phyloP scores from a whole-genome alignment of 2,113 vertebrate species.

The Montifringilla adamsi region DNA sequence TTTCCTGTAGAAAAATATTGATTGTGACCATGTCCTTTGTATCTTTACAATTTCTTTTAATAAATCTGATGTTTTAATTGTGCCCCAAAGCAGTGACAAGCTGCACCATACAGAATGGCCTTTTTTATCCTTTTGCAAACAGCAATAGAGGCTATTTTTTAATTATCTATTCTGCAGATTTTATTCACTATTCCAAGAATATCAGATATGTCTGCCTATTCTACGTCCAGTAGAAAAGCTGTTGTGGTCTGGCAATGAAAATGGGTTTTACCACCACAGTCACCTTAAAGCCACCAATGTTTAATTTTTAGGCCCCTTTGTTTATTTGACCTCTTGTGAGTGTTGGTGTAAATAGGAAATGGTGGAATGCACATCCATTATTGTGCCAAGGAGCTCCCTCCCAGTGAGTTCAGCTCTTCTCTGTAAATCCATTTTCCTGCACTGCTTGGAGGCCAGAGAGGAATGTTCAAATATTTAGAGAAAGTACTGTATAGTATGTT shows the following conservation, averaged over 20 bases:
- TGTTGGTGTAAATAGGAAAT: constrained; percentile 43
- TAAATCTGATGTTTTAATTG: neutral
- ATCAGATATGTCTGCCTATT: accelerated
- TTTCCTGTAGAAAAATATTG: neutral
- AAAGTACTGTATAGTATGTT: constrained; percentile 29
- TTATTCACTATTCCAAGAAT: neutral
- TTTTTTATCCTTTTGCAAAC: neutral
- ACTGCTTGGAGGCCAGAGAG: neutral
- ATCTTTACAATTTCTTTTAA: neutral
- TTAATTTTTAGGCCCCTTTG: constrained; percentile 10
- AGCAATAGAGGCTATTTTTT: neutral
- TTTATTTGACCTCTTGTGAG: neutral
- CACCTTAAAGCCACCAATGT: neutral
- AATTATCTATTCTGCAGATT: neutral
- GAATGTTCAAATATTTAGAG: constrained; percentile 48
- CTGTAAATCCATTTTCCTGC: neutral
- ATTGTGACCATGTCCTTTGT: neutral
- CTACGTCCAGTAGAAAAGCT: neutral
- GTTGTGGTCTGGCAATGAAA: neutral
- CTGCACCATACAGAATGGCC: neutral
- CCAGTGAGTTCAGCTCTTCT: neutral
- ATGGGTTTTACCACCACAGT: neutral
- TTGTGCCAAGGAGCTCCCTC: constrained; percentile 3
- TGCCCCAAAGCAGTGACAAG: neutral
- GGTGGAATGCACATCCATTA: neutral